A percentile compares a stretch with the other conserved stretches of the same genome.
phyloP scores from a whole-genome alignment of 1,140 invertebrate genomes.

The Diprion similis region DNA sequence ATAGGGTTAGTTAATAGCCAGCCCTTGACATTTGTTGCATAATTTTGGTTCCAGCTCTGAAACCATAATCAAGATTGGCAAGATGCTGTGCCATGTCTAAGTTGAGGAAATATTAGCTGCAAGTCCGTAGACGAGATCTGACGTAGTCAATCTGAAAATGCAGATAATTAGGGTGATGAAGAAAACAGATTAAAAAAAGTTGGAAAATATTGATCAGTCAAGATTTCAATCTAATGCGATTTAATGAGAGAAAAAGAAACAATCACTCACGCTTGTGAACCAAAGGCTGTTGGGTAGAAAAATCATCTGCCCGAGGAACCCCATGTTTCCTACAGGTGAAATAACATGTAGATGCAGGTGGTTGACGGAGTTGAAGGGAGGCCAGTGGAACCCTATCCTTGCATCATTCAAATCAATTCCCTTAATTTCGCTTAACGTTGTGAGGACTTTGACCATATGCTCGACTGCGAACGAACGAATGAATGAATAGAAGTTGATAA shows the following conservation, averaged over 20 bases:
- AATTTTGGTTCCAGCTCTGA: no score
- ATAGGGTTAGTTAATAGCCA: no score
- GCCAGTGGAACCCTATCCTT: slow-evolving; percentile 89
- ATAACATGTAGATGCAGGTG: slow-evolving; percentile 92
- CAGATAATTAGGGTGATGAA: no score
- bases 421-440: slow-evolving; percentile 63
- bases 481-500: slow-evolving; percentile 25
- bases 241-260: slow-evolving; percentile 3
- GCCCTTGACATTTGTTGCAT: no score
- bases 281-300: slow-evolving; percentile 80
- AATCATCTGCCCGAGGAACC: slow-evolving; percentile 70
- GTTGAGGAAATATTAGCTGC: not conserved
- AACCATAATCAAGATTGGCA: no score
- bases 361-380: slow-evolving; percentile 83
- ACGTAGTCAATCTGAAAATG: slow-evolving; percentile 55
- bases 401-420: slow-evolving; percentile 63
- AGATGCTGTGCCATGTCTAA: no score
- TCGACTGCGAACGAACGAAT: slow-evolving; percentile 64
- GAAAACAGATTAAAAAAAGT: no score
- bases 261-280: slow-evolving; percentile 81
- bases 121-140: slow-evolving; percentile 41
- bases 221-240: no score
- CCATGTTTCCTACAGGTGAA: slow-evolving; percentile 79
- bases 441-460: slow-evolving; percentile 66
- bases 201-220: no score